Evolutionary conservation across 2,888 invertebrate species (phyloP).

Genomic region (Amiota communis): DNA sequence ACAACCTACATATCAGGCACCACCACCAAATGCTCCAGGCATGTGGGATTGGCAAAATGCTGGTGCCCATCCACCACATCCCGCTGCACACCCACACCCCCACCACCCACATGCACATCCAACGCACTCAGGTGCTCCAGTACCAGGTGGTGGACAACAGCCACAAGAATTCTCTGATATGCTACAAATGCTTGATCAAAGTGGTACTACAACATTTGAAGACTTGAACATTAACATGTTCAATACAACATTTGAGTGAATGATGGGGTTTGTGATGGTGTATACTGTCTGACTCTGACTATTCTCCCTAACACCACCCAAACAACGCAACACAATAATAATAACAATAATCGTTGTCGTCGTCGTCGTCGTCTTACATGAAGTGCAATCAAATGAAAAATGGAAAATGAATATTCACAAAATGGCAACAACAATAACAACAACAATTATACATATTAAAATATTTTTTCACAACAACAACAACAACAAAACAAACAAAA

Average conservation of each 20-base stretch:
- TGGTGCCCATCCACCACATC: constrained; percentile 69
- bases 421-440: not conserved
- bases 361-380: not conserved
- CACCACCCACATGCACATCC: constrained; percentile 69
- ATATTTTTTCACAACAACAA: constrained; percentile 10
- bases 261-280: not conserved
- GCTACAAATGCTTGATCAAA: constrained; percentile 93
- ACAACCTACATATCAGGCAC: constrained; percentile 74
- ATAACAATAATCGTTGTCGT: not conserved
- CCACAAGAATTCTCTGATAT: constrained; percentile 91
- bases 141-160: constrained; percentile 74
- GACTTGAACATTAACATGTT: constrained; percentile 93
- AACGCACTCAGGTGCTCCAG: constrained; percentile 73
- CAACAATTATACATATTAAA: constrained; percentile 32
- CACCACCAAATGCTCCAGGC: constrained; percentile 72
- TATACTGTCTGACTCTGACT: too few relatives aligned
- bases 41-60: constrained; percentile 86
- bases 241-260: constrained; percentile 84
- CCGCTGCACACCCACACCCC: constrained; percentile 48
- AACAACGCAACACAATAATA: constrained; percentile 7
- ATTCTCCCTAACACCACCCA: too few relatives aligned
- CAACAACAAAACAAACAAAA: constrained; percentile 24
- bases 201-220: constrained; percentile 87
- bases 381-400: constrained; percentile 26
- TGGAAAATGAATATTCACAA: constrained; percentile 10